A percentile compares a stretch with the other conserved stretches of the same genome.
Evolutionary conservation across 2,888 invertebrate species (phyloP).

Genomic region (Lacanobia wlatinum): DNA sequence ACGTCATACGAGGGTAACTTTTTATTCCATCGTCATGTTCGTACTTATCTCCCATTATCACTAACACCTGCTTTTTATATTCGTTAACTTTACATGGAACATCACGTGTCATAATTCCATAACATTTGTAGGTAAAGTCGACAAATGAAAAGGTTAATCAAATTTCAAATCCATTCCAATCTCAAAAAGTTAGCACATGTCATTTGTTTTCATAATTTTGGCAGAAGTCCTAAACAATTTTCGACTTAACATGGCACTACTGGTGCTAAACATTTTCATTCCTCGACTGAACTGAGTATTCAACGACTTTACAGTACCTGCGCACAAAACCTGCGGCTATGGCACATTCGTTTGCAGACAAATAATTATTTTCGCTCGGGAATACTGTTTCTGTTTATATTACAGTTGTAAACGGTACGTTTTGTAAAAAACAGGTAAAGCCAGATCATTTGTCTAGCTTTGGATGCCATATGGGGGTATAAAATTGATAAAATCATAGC

Average conservation of each 20-base stretch:
- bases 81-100: too few relatives aligned
- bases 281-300: not conserved
- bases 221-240: not conserved
- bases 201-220: not conserved
- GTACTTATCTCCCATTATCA: too few relatives aligned
- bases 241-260: not conserved
- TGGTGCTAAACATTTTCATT: not conserved
- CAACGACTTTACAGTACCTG: conserved; percentile 2
- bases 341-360: conserved; percentile 22
- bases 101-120: too few relatives aligned
- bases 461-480: not conserved
- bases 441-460: conserved; percentile 13
- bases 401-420: conserved; percentile 16
- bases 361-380: not conserved
- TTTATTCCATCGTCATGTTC: too few relatives aligned
- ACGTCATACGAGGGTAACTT: too few relatives aligned
- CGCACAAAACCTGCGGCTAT: conserved; percentile 12
- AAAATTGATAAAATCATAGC: too few relatives aligned
- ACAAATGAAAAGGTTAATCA: too few relatives aligned
- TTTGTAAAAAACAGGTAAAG: conserved; percentile 16
- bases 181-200: not conserved
- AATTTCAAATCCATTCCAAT: not conserved
- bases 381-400: conserved; percentile 9
- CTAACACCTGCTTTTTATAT: too few relatives aligned
- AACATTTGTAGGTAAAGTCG: too few relatives aligned